Evolutionary conservation across 2,888 invertebrate genomes (phyloP).

Genomic region (Lypha dubia): DNA sequence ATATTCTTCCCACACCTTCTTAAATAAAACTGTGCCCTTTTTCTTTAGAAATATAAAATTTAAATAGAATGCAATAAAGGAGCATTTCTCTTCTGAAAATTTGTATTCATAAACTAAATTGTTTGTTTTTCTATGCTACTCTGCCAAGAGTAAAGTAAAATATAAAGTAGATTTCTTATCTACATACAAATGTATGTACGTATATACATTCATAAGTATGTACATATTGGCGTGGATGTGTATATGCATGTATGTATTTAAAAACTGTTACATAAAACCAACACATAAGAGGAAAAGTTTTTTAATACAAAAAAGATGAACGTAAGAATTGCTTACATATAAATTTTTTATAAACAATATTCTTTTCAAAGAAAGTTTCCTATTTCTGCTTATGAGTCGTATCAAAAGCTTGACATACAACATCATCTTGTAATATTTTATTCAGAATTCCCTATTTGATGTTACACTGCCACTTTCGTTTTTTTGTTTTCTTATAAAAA

Average conservation of each 20-base stretch:
- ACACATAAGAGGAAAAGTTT: neutral
- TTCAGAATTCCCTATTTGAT: neutral
- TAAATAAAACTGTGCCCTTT: too few species aligned
- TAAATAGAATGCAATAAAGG: too few species aligned
- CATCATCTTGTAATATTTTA: conserved; percentile 26
- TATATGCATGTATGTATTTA: neutral
- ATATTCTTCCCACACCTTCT: too few species aligned
- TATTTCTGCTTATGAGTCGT: neutral
- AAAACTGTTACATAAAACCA: neutral
- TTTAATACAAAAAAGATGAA: neutral
- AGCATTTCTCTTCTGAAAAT: neutral
- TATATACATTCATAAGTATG: neutral
- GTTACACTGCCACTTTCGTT: neutral
- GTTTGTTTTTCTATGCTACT: neutral
- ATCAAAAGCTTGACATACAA: conserved; percentile 26
- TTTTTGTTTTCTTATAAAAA: conserved; percentile 5
- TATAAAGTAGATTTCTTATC: neutral
- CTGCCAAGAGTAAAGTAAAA: neutral
- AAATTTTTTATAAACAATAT: neutral
- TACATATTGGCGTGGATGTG: neutral
- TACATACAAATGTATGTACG: neutral
- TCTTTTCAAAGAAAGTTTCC: neutral
- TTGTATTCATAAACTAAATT: neutral
- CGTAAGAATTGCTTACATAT: neutral
- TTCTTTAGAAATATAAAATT: too few species aligned